Evolutionary conservation across 2,113 vertebrate species (phyloP), one percentile per base, ranked within the genome.

Genomic region (Crotalus tigris): DNA sequence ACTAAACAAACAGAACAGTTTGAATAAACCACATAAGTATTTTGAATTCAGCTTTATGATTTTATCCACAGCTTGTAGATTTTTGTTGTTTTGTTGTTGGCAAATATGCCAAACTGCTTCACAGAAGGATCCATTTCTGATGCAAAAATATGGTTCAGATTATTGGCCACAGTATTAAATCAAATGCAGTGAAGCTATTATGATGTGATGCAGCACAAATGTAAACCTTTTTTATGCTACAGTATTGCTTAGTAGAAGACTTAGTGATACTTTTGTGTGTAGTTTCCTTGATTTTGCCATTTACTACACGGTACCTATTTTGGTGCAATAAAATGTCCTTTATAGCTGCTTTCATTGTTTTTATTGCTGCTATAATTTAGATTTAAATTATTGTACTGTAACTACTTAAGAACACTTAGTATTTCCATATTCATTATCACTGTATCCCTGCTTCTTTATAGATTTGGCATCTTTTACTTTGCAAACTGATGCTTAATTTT

Each of bases 341-440:
- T 91, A 39, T 92, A 91, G 88, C 44, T 57, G 44, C 26, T 94
- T 87, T 94, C 29, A 8, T 59, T 44, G 58, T 39, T 57, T 93
- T 88, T 54, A 46, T 90, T 94, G 90, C 46, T 91, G 69, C 55
- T 59, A 44, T 90, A 15, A 85, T 93, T 89, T 12, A 0, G 3
- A 44, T 94, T 92, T 90, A 94, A 81, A 0, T 33, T 93, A 69
- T 90, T 90, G 61, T 75, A 92, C 61, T 93, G 11, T 93, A 95
- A 39, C 89, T 95, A 58, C 59, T 24, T 93, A 93, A 53, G 86
- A 94, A 29, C 91, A 64, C 61, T 4, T 93, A 23, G 44, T 64
- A 90, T 94, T 58, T 85, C 91, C 51, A 58, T 81, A 81, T 0
- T 13, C 44, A 1, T 91, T 57, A 87, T 88, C 92, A 89, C 4